Evolutionary conservation across 1,140 invertebrate genomes (phyloP).

Genomic region (Tetraneura akinire): DNA sequence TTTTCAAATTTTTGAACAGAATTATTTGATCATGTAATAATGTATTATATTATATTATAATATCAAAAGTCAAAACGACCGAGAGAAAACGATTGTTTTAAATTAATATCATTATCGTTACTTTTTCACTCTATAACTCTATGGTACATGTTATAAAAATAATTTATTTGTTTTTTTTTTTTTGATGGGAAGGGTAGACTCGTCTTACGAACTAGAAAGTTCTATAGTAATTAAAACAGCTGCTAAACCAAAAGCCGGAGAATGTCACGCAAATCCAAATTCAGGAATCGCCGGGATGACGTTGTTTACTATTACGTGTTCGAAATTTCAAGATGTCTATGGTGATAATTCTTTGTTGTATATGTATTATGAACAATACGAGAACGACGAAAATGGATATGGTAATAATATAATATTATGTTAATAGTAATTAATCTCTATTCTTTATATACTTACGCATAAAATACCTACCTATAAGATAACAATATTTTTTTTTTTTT

Average conservation of each 20-base stretch:
- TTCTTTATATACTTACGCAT: no score
- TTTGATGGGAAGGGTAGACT: neutral
- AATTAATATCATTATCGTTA: no score
- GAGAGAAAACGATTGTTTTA: no score
- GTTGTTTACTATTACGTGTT: constrained; percentile 14
- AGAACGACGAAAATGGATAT: neutral
- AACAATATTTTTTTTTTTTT: no score
- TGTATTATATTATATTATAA: no score
- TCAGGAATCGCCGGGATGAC: neutral
- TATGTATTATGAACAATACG: constrained; percentile 13
- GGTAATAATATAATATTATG: neutral
- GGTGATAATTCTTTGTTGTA: neutral
- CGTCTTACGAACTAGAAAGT: neutral
- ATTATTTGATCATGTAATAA: no score
- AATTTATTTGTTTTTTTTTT: neutral
- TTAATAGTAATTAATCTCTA: no score
- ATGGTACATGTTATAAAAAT: no score
- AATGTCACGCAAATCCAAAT: neutral
- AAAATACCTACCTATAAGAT: no score
- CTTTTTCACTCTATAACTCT: no score
- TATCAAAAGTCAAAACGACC: no score
- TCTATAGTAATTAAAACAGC: neutral
- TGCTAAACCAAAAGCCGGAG: neutral
- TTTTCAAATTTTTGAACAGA: no score
- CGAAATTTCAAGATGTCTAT: neutral